These are phyloP conservation scores for Coecobrya sp. DNA, from an alignment of 2,888 invertebrate species.

Conservation along the genomic window DNA sequence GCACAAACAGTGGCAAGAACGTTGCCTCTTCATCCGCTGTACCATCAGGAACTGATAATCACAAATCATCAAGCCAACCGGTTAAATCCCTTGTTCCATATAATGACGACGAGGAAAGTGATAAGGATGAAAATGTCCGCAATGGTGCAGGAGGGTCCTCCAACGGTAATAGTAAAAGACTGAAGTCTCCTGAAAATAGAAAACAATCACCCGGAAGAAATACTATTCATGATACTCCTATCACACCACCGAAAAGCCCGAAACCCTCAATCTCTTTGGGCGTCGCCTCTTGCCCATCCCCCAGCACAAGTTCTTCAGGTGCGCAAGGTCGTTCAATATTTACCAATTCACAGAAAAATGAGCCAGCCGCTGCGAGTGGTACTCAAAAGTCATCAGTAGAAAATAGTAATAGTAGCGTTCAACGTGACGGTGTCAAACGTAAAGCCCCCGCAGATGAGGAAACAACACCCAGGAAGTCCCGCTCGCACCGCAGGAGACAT, in stretches of 20 bases:
- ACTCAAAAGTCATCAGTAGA: slow-evolving; percentile 49
- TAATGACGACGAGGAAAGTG: slow-evolving; percentile 79
- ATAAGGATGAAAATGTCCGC: slow-evolving; percentile 68
- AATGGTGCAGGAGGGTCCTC: slow-evolving; percentile 26
- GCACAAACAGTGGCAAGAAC: slow-evolving; percentile 3
- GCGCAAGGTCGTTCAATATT: neutral
- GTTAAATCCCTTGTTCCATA: slow-evolving; percentile 78
- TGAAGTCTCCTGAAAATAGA: slow-evolving; percentile 67
- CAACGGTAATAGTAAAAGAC: slow-evolving; percentile 67
- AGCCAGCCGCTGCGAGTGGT: neutral
- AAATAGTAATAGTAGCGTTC: neutral
- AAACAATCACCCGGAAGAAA: slow-evolving; percentile 48
- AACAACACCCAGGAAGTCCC: slow-evolving; percentile 55
- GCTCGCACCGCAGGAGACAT: slow-evolving; percentile 50
- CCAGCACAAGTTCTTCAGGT: neutral
- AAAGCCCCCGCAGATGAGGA: slow-evolving; percentile 69
- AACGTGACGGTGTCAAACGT: slow-evolving; percentile 54
- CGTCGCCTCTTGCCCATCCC: neutral
- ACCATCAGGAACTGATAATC: neutral
- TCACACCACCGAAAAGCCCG: slow-evolving; percentile 72
- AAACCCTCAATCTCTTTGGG: neutral
- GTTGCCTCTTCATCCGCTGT: slow-evolving; percentile 1
- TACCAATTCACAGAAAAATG: neutral
- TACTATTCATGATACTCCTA: slow-evolving; percentile 33
- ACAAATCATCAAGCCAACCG: slow-evolving; percentile 24